Base-by-base conservation (phyloP, 2,888 invertebrate species). In the Emmelina monodactyla region DNA sequence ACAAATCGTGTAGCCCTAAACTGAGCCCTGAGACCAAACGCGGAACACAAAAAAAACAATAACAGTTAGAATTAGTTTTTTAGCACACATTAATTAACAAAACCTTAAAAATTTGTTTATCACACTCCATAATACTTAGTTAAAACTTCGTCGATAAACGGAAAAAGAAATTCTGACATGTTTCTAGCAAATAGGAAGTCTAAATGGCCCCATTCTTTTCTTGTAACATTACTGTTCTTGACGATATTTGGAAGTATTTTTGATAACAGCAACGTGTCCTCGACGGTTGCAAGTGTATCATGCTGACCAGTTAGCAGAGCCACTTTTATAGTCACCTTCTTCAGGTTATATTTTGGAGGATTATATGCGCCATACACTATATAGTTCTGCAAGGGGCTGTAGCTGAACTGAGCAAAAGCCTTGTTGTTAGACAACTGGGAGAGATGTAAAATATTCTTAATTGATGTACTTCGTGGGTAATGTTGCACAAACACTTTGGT, bases 231-330 rank as follows among this genome's bases (percentile, higher is more conserved):
- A 2, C 41, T 38, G 32, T 52, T 58, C 2, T 52, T 41, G 1
- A 53, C 46, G 1, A 58, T 52, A 40, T 61, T 62, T 1, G 57
- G 53, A 7, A 65, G 39, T 3, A 29, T 32, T 10, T 40, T 37
- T 13, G 44, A 42, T 7, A 55, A 35, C 7, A 41, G 34, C 2
- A 42, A 37, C 1, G 54, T 51, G 34, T 62, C 58, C 19, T 46
- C 34, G 4, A 58, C 3, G 1, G 49, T 44, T 0, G 84, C 69
- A 12, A 85, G 43, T 53, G 67, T 73, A 44, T 86, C 86, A 14
- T 82, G 79, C 2, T 53, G 58, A 6, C 80, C 81, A 38, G 67
- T 79, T 37, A 82, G 67, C 10, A 85, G 43, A 12, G 54, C 58
- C 9, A 52, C 40, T 15, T 43, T 50, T 52, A 54, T 58, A 0